phyloP scores from a whole-genome alignment of 2,888 invertebrate genomes.

The Reticulitermes lucifugus region DNA sequence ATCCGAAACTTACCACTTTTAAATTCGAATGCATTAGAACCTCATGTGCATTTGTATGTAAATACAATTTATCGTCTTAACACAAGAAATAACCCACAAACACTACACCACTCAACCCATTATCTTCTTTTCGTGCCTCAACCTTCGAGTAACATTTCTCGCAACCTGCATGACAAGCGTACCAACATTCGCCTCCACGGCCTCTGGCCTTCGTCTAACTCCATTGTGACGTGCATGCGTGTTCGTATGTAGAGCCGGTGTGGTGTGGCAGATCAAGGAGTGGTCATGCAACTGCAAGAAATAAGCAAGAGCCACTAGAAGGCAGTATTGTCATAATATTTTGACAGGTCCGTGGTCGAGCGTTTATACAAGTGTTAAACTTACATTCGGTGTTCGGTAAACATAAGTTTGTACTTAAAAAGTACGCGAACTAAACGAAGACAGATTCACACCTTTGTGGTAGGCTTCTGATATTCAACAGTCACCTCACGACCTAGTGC shows the following conservation, averaged over 20 bases:
- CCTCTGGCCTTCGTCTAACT: not conserved
- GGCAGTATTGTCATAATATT: constrained; percentile 34
- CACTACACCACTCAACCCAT: not conserved
- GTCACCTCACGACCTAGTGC: not conserved
- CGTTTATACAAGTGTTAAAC: not conserved
- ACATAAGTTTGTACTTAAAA: not conserved
- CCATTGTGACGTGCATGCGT: not conserved
- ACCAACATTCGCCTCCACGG: not conserved
- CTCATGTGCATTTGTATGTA: not conserved
- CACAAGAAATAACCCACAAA: not conserved
- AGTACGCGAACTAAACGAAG: not conserved
- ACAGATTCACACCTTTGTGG: not conserved
- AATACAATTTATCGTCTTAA: not conserved
- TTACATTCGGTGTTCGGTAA: not conserved
- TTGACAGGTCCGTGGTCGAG: constrained; percentile 28
- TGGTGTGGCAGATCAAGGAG: not conserved
- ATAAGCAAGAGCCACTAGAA: constrained; percentile 10
- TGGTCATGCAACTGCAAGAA: constrained; percentile 31
- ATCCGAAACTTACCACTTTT: not conserved
- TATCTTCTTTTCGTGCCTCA: not conserved
- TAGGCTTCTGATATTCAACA: not conserved
- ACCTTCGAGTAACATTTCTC: not conserved
- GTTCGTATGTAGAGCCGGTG: not conserved
- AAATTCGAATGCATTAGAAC: not conserved
- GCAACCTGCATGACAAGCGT: not conserved